Conservation (phyloP, 2,888 invertebrate species). For the Muschampia staudingeri region DNA sequence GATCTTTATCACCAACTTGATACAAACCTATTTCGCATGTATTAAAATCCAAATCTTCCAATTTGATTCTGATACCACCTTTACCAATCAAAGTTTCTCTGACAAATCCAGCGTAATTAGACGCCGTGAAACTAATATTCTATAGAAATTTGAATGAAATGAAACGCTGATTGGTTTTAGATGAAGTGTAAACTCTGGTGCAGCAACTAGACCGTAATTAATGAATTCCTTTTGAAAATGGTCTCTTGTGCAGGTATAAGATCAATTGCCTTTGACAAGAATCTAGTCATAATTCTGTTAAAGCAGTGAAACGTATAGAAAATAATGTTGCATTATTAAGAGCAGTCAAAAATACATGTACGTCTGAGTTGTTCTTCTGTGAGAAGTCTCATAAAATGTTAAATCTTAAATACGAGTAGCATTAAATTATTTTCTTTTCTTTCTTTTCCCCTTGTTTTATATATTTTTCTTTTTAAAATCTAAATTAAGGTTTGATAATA, state of each 20-base stretch:
- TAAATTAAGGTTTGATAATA: too few species aligned
- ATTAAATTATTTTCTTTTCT: too few species aligned
- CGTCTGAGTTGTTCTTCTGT: too few species aligned
- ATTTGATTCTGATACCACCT: slow-evolving; percentile 11
- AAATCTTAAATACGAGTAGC: too few species aligned
- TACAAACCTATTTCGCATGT: slow-evolving; percentile 35
- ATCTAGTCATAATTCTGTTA: neutral
- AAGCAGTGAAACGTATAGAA: neutral
- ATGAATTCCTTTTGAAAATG: slow-evolving; percentile 19
- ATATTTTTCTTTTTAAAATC: too few species aligned
- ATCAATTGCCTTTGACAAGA: neutral
- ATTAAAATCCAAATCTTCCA: neutral
- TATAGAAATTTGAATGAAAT: slow-evolving; percentile 40
- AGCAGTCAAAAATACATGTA: neutral
- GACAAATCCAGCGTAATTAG: slow-evolving; percentile 37
- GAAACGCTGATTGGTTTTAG: slow-evolving; percentile 30
- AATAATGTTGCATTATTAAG: neutral
- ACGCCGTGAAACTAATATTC: slow-evolving; percentile 34
- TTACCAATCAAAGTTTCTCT: slow-evolving; percentile 30
- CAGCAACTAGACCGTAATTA: slow-evolving; percentile 34
- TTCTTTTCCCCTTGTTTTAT: too few species aligned
- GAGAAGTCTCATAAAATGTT: neutral
- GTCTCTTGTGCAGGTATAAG: neutral
- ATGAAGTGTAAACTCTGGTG: slow-evolving; percentile 26
- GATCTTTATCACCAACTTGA: slow-evolving; percentile 28